A percentile compares a stretch with the other conserved stretches of the same genome.
phyloP scores from a whole-genome alignment of 1,140 invertebrate species.

The Neodiprion fabricii region DNA sequence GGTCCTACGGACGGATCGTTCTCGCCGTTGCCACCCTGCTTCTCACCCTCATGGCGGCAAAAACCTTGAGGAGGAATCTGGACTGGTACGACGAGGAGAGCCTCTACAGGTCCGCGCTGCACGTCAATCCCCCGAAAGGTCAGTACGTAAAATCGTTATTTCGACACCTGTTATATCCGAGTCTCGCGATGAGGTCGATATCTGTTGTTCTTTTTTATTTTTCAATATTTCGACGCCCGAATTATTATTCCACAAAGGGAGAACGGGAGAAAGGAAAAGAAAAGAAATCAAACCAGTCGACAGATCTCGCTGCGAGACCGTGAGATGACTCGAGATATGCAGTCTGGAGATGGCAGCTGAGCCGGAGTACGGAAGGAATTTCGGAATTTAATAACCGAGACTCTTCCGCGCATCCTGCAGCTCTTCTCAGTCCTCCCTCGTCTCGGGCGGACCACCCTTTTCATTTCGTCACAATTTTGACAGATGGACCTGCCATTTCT shows the following conservation, averaged over 20 bases:
- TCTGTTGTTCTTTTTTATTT: no score
- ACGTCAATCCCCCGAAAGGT: constrained; percentile 98
- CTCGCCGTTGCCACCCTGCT: constrained; percentile 67
- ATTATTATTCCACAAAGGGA: no score
- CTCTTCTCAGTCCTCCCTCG: not conserved
- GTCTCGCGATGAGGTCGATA: no score
- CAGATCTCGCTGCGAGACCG: no score
- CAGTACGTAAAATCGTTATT: constrained; percentile 45
- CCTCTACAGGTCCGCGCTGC: constrained; percentile 88
- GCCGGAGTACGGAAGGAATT: not conserved
- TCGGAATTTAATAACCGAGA: constrained; percentile 2
- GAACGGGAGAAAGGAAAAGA: no score
- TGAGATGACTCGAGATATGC: not conserved
- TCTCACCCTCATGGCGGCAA: constrained; percentile 72
- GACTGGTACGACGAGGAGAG: constrained; percentile 95
- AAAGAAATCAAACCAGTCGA: no score
- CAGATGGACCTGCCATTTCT: not conserved
- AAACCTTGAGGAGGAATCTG: constrained; percentile 82
- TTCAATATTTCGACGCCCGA: no score
- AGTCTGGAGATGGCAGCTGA: not conserved
- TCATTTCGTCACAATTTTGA: constrained; percentile 1
- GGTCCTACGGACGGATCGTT: constrained; percentile 54
- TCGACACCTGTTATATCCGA: not conserved
- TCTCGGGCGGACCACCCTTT: not conserved
- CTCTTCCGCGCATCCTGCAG: not conserved